phyloP scores from a whole-genome alignment of 2,797 vertebrate species.

The Diceros bicornis region DNA sequence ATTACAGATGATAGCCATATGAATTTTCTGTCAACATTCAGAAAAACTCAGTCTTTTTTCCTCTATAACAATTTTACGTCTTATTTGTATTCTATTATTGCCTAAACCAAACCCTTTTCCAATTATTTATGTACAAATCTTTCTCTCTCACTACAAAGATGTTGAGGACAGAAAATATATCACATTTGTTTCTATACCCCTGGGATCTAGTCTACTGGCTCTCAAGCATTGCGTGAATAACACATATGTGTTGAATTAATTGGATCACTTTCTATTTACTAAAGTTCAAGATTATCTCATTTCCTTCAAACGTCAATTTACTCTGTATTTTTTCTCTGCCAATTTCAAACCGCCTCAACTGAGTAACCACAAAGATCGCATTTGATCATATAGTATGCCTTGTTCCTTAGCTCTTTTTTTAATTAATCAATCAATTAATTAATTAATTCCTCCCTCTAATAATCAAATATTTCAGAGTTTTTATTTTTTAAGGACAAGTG shows the following conservation, averaged over 20 bases:
- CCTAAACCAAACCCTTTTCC: not conserved
- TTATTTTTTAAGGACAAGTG: not conserved
- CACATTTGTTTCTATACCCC: not conserved
- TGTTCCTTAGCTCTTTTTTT: not conserved
- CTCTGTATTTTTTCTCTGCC: not conserved
- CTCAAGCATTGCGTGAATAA: not conserved
- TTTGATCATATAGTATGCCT: not conserved
- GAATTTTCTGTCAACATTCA: constrained; percentile 22
- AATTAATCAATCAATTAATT: not conserved
- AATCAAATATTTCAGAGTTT: not conserved
- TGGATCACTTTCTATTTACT: not conserved
- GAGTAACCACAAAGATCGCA: not conserved
- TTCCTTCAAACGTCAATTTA: not conserved
- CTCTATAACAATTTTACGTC: not conserved
- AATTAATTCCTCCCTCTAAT: not conserved
- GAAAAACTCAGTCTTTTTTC: not conserved
- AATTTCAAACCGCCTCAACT: constrained; percentile 19
- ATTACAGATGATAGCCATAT: constrained; percentile 52
- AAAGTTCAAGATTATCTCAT: not conserved
- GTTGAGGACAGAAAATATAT: not conserved
- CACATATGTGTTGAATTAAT: not conserved
- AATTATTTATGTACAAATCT: constrained; percentile 39
- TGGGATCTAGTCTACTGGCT: not conserved
- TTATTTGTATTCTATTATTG: not conserved
- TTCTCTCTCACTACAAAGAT: not conserved